Conservation (phyloP, 1,140 invertebrate species). For the Bradynema listronoti region DNA sequence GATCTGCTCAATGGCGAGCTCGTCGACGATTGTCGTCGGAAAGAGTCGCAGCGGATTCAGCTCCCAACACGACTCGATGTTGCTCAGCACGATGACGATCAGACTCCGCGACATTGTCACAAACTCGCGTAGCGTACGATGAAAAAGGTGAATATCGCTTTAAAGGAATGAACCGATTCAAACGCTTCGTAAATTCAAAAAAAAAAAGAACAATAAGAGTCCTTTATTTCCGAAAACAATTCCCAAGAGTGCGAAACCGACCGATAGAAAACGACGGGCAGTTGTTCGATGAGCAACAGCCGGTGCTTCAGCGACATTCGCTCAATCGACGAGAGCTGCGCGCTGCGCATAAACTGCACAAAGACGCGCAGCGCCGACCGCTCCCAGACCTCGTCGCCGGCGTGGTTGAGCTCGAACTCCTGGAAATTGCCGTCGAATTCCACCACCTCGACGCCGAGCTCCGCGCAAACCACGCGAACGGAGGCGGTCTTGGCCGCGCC, state of each 20-base stretch:
- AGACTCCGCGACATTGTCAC: conserved; percentile 18
- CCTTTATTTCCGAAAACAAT: no score
- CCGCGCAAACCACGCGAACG: conserved; percentile 27
- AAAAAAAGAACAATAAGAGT: conserved; percentile 11
- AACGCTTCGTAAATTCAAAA: conserved; percentile 6
- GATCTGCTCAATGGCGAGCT: conserved; percentile 14
- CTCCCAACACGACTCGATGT: conserved; percentile 32
- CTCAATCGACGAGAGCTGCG: conserved; percentile 23
- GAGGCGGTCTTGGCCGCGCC: conserved; percentile 25
- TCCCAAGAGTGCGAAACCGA: no score
- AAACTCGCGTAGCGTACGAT: background rate
- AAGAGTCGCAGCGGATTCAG: conserved; percentile 26
- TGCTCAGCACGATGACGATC: conserved; percentile 28
- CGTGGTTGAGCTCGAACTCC: conserved; percentile 11
- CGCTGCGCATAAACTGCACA: conserved; percentile 13
- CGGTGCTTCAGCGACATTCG: conserved; percentile 30
- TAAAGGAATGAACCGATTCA: conserved; percentile 24
- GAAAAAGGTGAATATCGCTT: conserved; percentile 6
- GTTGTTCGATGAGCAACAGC: conserved; percentile 25
- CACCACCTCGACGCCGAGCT: conserved; percentile 31
- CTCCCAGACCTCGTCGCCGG: conserved; percentile 1
- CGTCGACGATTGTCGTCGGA: conserved; percentile 8
- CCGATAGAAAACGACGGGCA: conserved; percentile 23
- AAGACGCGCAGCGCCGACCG: conserved; percentile 12
- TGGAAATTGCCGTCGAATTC: conserved; percentile 27